Percentiles rank a stretch among this genome's conserved stretches.
Conservation (phyloP, 2,797 vertebrate species). For the Squalus acanthias region DNA sequence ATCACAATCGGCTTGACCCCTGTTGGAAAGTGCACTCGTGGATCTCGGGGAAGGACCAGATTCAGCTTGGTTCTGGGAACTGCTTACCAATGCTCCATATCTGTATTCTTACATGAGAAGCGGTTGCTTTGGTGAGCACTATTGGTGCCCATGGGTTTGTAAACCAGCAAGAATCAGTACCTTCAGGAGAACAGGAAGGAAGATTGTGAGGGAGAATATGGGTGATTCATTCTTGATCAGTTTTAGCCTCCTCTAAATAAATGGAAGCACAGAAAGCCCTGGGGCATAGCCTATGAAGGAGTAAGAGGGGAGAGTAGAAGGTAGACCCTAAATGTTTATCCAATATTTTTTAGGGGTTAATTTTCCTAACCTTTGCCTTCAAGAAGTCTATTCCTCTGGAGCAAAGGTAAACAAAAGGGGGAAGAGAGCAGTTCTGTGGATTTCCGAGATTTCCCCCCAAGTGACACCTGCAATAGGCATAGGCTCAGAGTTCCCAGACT, state of each 20-base stretch:
- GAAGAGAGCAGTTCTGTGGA: too few relatives aligned
- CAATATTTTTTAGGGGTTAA: too few relatives aligned
- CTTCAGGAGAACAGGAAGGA: not conserved
- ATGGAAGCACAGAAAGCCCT: too few relatives aligned
- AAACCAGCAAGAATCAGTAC: not conserved
- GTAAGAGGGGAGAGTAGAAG: too few relatives aligned
- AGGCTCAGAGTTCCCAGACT: too few relatives aligned
- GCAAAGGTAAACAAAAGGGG: too few relatives aligned
- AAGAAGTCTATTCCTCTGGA: too few relatives aligned
- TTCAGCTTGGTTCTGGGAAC: not conserved
- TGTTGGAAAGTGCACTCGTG: not conserved
- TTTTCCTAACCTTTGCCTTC: too few relatives aligned
- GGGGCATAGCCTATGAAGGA: too few relatives aligned
- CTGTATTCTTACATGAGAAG: not conserved
- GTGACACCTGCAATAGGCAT: too few relatives aligned
- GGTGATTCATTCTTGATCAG: not conserved
- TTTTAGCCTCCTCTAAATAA: not conserved
- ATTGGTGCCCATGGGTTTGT: not conserved
- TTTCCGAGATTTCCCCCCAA: too few relatives aligned
- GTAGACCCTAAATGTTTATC: too few relatives aligned
- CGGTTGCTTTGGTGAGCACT: not conserved
- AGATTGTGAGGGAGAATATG: not conserved
- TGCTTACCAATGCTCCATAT: not conserved
- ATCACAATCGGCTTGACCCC: not conserved
- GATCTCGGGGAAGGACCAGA: not conserved